Evolutionary conservation across 2,888 invertebrate species (phyloP).

Genomic region (Trichogramma evanescens): DNA sequence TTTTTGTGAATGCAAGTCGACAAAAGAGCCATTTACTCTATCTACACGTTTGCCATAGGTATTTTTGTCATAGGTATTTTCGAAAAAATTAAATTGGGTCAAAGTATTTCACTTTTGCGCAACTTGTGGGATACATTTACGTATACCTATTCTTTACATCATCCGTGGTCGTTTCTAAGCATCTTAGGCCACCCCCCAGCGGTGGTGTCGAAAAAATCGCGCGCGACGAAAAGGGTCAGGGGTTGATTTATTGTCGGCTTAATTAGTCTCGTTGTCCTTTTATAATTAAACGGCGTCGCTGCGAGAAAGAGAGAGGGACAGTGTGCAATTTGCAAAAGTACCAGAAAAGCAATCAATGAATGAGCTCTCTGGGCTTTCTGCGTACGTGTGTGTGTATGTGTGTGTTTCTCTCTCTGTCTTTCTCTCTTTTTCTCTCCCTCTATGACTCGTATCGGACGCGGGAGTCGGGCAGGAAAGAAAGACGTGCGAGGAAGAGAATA

Average conservation of each 20-base stretch:
- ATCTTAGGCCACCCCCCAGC: no score
- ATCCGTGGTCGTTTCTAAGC: no score
- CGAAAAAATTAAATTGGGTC: no score
- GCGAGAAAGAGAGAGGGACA: neutral
- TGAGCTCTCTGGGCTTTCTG: neutral
- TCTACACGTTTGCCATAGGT: no score
- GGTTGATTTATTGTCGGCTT: conserved; percentile 16
- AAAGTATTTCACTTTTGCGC: no score
- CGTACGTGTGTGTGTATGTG: neutral
- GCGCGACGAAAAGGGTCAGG: no score
- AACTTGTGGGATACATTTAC: no score
- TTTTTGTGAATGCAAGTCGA: no score
- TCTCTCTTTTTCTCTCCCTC: neutral
- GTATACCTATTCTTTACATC: no score
- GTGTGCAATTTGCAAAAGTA: conserved; percentile 16
- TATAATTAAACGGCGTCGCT: conserved; percentile 14
- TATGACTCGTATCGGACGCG: conserved; percentile 27
- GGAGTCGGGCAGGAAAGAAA: conserved; percentile 38
- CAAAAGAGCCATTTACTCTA: no score
- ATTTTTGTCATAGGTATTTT: no score
- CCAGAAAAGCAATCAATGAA: conserved; percentile 20
- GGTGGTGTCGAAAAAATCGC: no score
- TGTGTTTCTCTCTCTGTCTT: neutral
- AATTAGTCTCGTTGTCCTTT: conserved; percentile 14
- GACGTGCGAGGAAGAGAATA: conserved; percentile 27